Conservation (phyloP, 2,797 vertebrate species). For the Babyrousa celebensis region DNA sequence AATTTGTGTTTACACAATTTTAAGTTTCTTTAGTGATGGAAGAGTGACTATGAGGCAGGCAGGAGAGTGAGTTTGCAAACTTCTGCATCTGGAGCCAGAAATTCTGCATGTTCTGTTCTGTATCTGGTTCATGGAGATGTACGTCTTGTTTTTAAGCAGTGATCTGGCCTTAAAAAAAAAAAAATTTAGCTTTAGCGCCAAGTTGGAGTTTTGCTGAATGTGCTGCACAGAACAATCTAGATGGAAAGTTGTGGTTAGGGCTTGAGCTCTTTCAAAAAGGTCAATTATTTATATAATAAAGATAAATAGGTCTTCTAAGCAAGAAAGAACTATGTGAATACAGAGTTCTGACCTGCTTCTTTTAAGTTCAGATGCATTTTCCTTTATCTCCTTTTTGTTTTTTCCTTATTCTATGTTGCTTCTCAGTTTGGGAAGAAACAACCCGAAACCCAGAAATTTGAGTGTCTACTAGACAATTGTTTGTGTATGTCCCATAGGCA, state of each 20-base stretch:
- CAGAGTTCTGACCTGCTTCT: background rate
- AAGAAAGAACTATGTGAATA: background rate
- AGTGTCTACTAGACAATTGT: background rate
- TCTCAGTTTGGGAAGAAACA: background rate
- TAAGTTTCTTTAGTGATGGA: background rate
- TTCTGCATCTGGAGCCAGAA: background rate
- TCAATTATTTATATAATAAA: background rate
- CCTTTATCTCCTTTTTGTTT: background rate
- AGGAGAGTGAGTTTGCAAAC: background rate
- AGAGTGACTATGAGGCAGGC: background rate
- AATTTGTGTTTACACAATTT: background rate
- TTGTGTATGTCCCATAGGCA: background rate
- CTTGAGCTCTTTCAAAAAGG: background rate
- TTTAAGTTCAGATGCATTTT: background rate
- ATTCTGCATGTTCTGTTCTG: background rate
- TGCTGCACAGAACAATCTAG: background rate
- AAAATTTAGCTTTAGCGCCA: background rate
- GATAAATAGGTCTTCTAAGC: background rate
- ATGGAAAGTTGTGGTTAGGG: background rate
- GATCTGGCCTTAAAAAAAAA: background rate
- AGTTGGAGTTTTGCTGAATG: background rate
- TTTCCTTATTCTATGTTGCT: background rate
- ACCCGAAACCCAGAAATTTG: background rate
- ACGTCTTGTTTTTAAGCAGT: background rate
- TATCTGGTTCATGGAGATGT: background rate